Percentiles rank a stretch among this genome's conserved stretches.
Conservation (phyloP, 2,797 vertebrate genomes). For the Chanos chanos region DNA sequence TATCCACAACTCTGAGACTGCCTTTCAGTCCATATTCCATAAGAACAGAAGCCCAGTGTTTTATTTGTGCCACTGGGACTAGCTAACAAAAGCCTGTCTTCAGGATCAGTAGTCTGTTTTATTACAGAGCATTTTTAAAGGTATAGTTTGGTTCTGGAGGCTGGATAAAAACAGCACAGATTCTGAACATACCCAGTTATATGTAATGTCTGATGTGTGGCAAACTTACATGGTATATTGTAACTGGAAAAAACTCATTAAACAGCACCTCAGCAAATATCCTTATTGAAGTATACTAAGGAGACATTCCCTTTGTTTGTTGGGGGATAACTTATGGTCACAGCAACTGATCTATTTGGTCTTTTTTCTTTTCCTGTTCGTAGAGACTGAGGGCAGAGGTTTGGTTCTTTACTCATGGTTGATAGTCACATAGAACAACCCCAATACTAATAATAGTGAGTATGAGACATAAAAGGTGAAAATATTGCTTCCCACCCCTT, state of each 20-base stretch:
- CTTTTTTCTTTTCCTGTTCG: conserved; percentile 18
- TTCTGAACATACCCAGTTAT: too few relatives aligned
- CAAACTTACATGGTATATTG: too few relatives aligned
- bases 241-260: too few relatives aligned
- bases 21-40: conserved; percentile 14
- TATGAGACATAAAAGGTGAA: too few relatives aligned
- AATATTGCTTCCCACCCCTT: too few relatives aligned
- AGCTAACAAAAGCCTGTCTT: neutral
- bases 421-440: neutral
- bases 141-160: too few relatives aligned
- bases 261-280: conserved; percentile 7
- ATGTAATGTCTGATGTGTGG: too few relatives aligned
- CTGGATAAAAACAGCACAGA: too few relatives aligned
- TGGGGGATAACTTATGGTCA: neutral
- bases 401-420: neutral
- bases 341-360: neutral
- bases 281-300: neutral
- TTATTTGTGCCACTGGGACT: conserved; percentile 11
- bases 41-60: conserved; percentile 6
- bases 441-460: too few relatives aligned
- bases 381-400: neutral
- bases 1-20: conserved; percentile 2
- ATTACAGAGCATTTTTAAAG: too few relatives aligned
- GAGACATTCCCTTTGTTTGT: neutral
- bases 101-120: conserved; percentile 4